A percentile compares a stretch with the other conserved stretches of the same genome.
Conservation (phyloP, 2,113 vertebrate species). For the Crotalus viridis region DNA sequence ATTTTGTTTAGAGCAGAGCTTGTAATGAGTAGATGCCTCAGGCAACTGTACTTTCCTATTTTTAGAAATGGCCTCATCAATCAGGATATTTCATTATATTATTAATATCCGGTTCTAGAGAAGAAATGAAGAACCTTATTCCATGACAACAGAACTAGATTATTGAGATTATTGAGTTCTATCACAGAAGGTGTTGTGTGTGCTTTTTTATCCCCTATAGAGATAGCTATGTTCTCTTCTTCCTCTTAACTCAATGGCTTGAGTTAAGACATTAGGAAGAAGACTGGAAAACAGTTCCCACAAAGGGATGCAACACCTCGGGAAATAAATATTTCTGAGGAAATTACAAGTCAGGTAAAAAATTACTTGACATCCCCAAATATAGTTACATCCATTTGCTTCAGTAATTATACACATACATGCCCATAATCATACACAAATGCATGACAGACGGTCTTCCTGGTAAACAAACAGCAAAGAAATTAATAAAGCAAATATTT, state of each 20-base stretch:
- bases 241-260: fast-evolving
- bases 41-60: neutral
- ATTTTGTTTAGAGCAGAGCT: neutral
- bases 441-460: neutral
- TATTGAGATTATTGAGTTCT: neutral
- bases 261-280: fast-evolving
- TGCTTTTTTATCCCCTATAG: neutral
- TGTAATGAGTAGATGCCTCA: neutral
- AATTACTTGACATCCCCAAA: neutral
- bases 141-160: neutral
- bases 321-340: neutral
- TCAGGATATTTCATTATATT: neutral
- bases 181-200: constrained; percentile 13
- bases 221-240: neutral
- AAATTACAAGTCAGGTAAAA: neutral
- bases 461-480: neutral
- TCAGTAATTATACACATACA: neutral
- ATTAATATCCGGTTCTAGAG: neutral
- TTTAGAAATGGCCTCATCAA: neutral
- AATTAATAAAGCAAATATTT: neutral
- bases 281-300: neutral
- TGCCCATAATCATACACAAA: neutral
- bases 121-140: neutral
- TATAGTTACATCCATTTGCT: neutral
- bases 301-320: neutral